Conservation (phyloP, 2,797 vertebrate genomes). For the Coilia nasus region DNA sequence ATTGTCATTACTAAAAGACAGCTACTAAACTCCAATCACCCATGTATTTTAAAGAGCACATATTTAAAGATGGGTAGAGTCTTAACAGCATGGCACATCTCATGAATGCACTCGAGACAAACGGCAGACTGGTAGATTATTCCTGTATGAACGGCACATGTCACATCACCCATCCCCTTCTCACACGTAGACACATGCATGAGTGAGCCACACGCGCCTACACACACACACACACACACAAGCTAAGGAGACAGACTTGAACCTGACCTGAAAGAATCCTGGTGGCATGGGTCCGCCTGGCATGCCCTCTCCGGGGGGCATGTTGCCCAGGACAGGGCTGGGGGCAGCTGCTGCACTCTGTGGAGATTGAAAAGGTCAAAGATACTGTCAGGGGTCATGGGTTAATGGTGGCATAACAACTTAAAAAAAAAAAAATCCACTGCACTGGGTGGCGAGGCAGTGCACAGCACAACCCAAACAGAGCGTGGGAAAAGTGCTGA, state of each 20-base stretch:
- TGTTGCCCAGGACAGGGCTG: slow-evolving; percentile 98
- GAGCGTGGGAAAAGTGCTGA: neutral
- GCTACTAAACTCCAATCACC: neutral
- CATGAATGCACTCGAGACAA: neutral
- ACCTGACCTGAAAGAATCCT: slow-evolving; percentile 98
- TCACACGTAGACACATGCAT: neutral
- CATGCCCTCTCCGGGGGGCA: slow-evolving; percentile 96
- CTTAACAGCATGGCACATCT: neutral
- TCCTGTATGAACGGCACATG: neutral
- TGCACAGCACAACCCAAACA: slow-evolving; percentile 1
- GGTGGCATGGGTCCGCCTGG: slow-evolving; percentile 97
- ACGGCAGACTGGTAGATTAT: neutral
- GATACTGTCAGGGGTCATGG: slow-evolving; percentile 2
- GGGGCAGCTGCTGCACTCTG: slow-evolving; percentile 98
- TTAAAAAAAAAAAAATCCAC: neutral
- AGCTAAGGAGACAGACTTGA: neutral
- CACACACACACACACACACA: neutral
- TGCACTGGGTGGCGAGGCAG: neutral
- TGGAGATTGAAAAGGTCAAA: slow-evolving; percentile 46
- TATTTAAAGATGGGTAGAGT: neutral
- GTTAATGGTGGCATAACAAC: neutral
- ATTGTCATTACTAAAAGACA: neutral
- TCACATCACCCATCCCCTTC: neutral
- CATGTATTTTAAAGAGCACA: neutral
- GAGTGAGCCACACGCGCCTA: neutral